A percentile compares a stretch with the other conserved stretches of the same genome.
Conservation (phyloP, 2,113 vertebrate species). For the Leuciscus idus region DNA sequence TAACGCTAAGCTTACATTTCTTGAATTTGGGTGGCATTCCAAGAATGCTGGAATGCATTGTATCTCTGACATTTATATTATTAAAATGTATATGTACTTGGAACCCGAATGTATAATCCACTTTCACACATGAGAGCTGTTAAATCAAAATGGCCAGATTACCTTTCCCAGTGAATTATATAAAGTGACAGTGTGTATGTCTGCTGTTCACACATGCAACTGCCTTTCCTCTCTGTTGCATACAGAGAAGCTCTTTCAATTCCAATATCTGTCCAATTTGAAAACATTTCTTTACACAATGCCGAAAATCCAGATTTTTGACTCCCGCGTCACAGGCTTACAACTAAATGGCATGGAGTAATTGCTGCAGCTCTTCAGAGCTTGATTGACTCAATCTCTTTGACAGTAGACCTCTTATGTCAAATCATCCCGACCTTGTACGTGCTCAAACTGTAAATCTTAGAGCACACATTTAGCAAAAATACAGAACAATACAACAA, state of each 20-base stretch:
- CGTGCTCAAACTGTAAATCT: not conserved
- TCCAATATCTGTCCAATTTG: not conserved
- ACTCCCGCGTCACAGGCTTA: not conserved
- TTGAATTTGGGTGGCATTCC: not conserved
- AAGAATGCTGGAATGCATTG: not conserved
- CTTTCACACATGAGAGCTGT: constrained; percentile 5
- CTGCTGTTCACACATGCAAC: not conserved
- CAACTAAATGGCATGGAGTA: not conserved
- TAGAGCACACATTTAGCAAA: not conserved
- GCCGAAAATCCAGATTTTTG: constrained; percentile 4
- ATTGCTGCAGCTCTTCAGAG: constrained; percentile 1
- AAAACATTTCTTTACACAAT: not conserved
- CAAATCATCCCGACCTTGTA: not conserved
- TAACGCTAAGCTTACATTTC: too few species aligned
- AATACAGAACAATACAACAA: not conserved
- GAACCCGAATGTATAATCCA: not conserved
- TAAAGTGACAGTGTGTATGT: not conserved
- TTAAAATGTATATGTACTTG: not conserved
- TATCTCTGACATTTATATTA: not conserved
- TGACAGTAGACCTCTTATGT: not conserved
- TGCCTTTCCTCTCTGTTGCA: not conserved
- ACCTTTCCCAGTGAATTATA: not conserved
- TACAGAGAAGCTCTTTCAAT: not conserved
- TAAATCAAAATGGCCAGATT: not conserved
- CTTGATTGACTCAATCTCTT: constrained; percentile 4